Evolutionary conservation across 2,888 invertebrate genomes (phyloP).

Genomic region (Synanthedon andrenaeformis): DNA sequence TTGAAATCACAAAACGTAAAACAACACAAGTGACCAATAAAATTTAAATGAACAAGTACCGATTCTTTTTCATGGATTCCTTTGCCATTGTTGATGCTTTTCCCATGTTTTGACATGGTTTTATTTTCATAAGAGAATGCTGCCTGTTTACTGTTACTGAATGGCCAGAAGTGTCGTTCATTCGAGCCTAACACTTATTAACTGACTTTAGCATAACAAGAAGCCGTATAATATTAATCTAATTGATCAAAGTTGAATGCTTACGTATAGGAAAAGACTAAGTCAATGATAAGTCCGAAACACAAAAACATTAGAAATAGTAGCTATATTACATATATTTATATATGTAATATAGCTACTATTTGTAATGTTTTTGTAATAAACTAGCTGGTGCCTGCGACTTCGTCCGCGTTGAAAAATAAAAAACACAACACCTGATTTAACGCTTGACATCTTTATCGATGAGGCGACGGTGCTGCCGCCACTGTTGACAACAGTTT

Average conservation of each 20-base stretch:
- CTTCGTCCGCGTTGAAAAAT: too few species aligned
- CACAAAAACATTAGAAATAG: too few species aligned
- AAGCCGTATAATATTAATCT: constrained; percentile 59
- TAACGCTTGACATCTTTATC: too few species aligned
- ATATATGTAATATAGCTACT: too few species aligned
- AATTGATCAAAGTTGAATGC: constrained; percentile 39
- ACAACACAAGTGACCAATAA: too few species aligned
- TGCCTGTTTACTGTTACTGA: background rate
- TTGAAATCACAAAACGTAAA: too few species aligned
- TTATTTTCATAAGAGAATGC: background rate
- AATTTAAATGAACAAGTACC: constrained; percentile 18
- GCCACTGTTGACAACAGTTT: too few species aligned
- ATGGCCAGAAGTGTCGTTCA: constrained; percentile 14
- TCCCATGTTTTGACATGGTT: constrained; percentile 33
- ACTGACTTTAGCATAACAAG: constrained; percentile 34
- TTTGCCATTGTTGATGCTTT: constrained; percentile 16
- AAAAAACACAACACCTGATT: too few species aligned
- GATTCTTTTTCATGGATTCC: constrained; percentile 30
- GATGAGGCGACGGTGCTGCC: too few species aligned
- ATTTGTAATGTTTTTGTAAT: too few species aligned
- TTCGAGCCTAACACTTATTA: constrained; percentile 28
- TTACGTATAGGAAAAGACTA: constrained; percentile 10
- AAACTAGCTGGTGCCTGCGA: too few species aligned
- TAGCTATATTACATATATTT: too few species aligned
- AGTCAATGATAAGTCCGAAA: background rate